Conservation (phyloP, 2,888 invertebrate genomes). For the Eupithecia vulgata region DNA sequence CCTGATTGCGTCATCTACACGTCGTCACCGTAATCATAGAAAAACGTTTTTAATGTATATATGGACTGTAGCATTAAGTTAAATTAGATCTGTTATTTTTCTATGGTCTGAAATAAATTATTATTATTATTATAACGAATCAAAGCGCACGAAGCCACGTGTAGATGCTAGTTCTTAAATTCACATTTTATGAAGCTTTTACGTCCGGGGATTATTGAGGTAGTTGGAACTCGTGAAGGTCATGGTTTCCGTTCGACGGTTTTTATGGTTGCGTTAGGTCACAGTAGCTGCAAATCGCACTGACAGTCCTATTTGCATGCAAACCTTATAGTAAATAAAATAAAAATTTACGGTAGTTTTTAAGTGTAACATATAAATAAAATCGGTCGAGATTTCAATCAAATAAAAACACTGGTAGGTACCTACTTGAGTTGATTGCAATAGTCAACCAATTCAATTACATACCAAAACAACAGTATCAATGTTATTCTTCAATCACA, state of each 20-base stretch:
- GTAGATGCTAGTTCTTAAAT: not conserved
- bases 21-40: too few relatives aligned
- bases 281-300: not conserved
- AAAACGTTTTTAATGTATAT: too few relatives aligned
- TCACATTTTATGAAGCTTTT: slow-evolving; percentile 20
- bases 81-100: too few relatives aligned
- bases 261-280: not conserved
- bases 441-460: not conserved
- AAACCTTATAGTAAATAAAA: not conserved
- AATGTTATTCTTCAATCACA: slow-evolving; percentile 1
- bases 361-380: not conserved
- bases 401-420: not conserved
- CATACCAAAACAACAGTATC: not conserved
- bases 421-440: not conserved
- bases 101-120: too few relatives aligned
- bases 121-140: too few relatives aligned
- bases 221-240: slow-evolving; percentile 1
- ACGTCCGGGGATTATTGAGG: not conserved
- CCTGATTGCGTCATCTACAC: too few relatives aligned
- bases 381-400: not conserved
- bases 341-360: not conserved
- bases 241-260: not conserved
- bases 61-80: too few relatives aligned
- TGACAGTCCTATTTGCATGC: not conserved
- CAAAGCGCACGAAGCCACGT: not conserved